phyloP scores from a whole-genome alignment of 1,140 invertebrate species.

The Thaumatotibia leucotreta region DNA sequence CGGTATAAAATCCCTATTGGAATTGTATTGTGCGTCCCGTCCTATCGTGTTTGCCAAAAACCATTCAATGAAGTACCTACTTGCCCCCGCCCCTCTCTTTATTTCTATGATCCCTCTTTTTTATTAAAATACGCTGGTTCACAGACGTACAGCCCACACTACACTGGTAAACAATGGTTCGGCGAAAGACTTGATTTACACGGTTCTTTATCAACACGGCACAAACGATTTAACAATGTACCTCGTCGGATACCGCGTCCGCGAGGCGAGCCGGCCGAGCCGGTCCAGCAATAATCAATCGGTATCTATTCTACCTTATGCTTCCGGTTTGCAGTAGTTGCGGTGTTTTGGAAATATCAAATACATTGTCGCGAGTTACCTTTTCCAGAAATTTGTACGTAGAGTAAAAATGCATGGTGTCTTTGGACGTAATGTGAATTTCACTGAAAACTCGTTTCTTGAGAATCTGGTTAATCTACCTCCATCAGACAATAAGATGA shows the following conservation, averaged over 20 bases:
- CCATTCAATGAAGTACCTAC: no score
- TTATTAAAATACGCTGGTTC: no score
- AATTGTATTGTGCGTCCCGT: not conserved
- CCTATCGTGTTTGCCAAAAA: not conserved
- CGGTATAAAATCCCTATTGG: not conserved
- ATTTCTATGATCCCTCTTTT: no score
- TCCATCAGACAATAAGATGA: not conserved
- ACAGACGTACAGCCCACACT: not conserved
- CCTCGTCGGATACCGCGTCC: not conserved
- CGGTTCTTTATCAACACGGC: not conserved
- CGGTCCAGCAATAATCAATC: not conserved
- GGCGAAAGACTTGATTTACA: not conserved
- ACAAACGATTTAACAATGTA: not conserved
- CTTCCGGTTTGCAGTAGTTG: not conserved
- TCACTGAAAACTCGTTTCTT: not conserved
- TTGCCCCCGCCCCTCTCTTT: no score
- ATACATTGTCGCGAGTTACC: not conserved
- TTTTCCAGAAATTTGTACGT: not conserved
- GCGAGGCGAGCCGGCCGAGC: not conserved
- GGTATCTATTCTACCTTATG: not conserved
- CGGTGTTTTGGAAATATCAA: not conserved
- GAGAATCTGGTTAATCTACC: not conserved
- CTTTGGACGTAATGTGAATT: not conserved
- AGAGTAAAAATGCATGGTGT: not conserved
- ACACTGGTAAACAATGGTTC: not conserved